Base-by-base conservation (phyloP, 2,113 vertebrate species). In the Sula dactylatra region DNA sequence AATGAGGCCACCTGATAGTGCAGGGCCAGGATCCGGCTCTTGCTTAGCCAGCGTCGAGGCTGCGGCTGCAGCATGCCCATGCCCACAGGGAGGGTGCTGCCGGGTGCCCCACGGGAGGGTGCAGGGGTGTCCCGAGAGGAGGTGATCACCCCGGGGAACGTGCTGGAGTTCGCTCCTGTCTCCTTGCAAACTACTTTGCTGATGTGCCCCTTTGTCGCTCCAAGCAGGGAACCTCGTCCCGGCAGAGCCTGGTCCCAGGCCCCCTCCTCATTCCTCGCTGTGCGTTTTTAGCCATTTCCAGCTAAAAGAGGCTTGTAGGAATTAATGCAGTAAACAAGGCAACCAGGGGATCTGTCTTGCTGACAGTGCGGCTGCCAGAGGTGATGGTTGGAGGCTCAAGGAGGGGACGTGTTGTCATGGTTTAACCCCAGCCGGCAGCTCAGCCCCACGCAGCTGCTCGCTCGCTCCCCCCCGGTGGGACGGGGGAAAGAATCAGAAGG, bases 281-380 rank as follows among this genome's bases (percentile, higher is more conserved):
- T 16, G 77, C 65, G 1, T 92, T 87, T 95, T 94, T 36, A 78
- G 82, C 72, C 52, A 7, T 77, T 96, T 87, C 58, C 90, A 95
- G 74, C 94, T 66, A 8, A 13, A 82, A 44, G 84, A 93, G 92
- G 89, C 90, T 95, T 77, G 50, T 73, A 52, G 95, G 96, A 96
- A 97, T 93, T 56, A 94, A 80, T 34, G 93, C 92, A 42, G 55
- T 97, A 97, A 98, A 97, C 95, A 97, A 97, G 96, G 96, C 87
- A 58, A 67, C 86, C 54, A 32, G 89, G 86, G 95, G 94, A 98
- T 98, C 95, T 56, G 71, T 98, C 98, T 98, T 98, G 79, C 87
- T 98, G 98, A 98, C 97, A 98, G 97, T 42, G 0, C 96, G 93
- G 96, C 90, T 80, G 96, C 96, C 74, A 45, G 67, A 97, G 97